Evolutionary conservation across 2,888 invertebrate species (phyloP).

Genomic region (Lithophane leautieri): DNA sequence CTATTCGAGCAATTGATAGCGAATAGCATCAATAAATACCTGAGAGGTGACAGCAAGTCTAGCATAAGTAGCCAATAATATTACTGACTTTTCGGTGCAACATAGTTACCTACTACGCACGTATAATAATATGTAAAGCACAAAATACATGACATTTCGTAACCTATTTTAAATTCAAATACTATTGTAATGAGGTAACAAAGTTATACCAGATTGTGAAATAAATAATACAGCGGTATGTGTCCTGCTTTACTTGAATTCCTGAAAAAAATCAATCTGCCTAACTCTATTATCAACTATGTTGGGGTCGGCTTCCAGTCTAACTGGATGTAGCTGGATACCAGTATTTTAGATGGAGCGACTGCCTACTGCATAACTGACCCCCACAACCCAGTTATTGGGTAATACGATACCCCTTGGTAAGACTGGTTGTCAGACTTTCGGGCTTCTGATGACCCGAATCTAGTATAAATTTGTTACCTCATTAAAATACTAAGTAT

Average conservation of each 20-base stretch:
- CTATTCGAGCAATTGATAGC: background rate
- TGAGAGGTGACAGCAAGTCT: background rate
- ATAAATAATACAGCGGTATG: background rate
- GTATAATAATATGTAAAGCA: background rate
- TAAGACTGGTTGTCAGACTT: too few relatives aligned
- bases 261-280: background rate
- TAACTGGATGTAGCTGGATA: too few relatives aligned
- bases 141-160: constrained; percentile 6
- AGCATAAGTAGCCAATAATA: background rate
- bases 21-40: background rate
- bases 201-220: constrained; percentile 9
- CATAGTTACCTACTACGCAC: background rate
- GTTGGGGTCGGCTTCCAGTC: too few relatives aligned
- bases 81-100: background rate
- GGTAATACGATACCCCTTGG: too few relatives aligned
- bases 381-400: too few relatives aligned
- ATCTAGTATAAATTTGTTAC: too few relatives aligned
- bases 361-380: too few relatives aligned
- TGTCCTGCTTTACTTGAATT: background rate
- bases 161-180: constrained; percentile 22
- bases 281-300: too few relatives aligned
- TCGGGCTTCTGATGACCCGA: too few relatives aligned
- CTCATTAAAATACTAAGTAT: too few relatives aligned
- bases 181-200: background rate
- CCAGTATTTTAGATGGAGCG: too few relatives aligned